Evolutionary conservation across 2,113 vertebrate species (phyloP).

Genomic region (Marmota flaviventris): DNA sequence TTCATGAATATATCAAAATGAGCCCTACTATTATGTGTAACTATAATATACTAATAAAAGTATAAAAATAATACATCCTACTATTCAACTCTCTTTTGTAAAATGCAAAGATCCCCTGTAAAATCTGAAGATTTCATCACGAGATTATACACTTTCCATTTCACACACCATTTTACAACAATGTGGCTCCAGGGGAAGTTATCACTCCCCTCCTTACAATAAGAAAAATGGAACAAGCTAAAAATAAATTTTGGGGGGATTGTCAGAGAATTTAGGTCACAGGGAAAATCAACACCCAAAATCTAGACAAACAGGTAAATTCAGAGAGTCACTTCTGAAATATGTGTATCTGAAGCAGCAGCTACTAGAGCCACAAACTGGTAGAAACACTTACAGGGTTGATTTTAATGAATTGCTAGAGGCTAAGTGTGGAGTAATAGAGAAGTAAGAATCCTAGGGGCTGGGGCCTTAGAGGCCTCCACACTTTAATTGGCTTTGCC

Average conservation of each 20-base stretch:
- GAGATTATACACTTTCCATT: no score
- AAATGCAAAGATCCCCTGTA: neutral
- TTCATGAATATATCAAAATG: neutral
- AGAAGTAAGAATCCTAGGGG: neutral
- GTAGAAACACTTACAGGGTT: neutral
- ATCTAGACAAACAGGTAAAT: neutral
- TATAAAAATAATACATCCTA: neutral
- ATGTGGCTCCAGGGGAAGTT: neutral
- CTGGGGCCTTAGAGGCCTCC: rapidly evolving
- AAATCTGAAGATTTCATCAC: no score
- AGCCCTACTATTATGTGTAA: no score
- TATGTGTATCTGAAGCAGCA: neutral
- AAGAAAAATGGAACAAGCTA: neutral
- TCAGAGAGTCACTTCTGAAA: neutral
- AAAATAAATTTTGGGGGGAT: neutral
- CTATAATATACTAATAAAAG: no score
- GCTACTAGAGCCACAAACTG: neutral
- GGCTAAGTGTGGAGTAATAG: neutral
- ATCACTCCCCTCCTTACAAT: neutral
- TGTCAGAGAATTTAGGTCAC: neutral
- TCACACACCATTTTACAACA: no score
- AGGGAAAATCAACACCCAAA: neutral
- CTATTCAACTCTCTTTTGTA: neutral
- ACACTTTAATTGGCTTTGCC: neutral
- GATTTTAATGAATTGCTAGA: neutral